Conservation (phyloP, 2,797 vertebrate genomes). For the Amazona ochrocephala region DNA sequence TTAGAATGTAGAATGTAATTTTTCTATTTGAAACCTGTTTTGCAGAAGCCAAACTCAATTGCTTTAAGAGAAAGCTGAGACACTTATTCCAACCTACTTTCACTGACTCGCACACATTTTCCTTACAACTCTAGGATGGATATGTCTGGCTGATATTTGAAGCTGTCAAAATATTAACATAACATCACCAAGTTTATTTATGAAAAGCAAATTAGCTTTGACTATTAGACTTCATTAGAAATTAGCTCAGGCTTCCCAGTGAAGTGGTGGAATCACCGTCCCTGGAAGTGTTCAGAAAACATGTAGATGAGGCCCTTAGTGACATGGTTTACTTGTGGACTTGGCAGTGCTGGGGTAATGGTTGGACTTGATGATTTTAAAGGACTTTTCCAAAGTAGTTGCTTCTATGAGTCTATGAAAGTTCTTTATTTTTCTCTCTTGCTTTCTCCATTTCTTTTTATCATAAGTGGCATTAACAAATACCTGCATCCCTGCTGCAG, state of each 20-base stretch:
- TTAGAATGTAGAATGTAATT: slow-evolving; percentile 25
- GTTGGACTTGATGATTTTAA: not conserved
- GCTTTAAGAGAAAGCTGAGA: not conserved
- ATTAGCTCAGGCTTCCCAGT: not conserved
- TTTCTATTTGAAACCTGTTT: slow-evolving; percentile 42
- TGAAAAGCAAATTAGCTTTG: not conserved
- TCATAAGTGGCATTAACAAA: not conserved
- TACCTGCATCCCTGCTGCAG: not conserved
- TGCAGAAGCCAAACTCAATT: slow-evolving; percentile 24
- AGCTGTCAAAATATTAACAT: not conserved
- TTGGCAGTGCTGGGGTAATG: not conserved
- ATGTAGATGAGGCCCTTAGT: not conserved
- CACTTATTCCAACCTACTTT: not conserved
- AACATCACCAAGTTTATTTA: not conserved
- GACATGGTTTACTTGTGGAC: not conserved
- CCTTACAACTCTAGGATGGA: not conserved
- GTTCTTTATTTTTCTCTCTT: not conserved
- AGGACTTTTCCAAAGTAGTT: not conserved
- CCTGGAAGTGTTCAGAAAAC: not conserved
- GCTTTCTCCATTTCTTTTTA: not conserved
- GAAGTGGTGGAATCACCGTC: not conserved
- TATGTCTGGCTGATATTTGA: not conserved
- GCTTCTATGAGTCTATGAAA: not conserved
- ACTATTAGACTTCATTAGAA: not conserved
- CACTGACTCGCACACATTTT: not conserved